phyloP scores from a whole-genome alignment of 2,113 vertebrate species.

The Numida meleagris region DNA sequence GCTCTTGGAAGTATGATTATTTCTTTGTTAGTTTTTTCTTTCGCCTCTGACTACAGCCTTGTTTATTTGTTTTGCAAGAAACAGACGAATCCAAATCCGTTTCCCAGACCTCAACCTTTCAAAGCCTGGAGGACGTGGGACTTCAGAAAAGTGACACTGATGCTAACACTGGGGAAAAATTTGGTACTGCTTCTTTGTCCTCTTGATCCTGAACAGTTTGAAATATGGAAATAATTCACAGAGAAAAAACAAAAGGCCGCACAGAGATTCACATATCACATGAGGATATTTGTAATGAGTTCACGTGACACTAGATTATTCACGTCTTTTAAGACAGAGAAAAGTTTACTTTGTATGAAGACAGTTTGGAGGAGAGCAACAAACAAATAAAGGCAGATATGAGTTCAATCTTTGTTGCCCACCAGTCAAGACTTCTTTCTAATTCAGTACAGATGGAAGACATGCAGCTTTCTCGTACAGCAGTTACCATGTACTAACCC shows the following conservation, averaged over 20 bases:
- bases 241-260: accelerated
- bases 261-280: accelerated
- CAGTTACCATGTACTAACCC: background rate
- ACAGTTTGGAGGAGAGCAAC: background rate
- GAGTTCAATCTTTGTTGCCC: background rate
- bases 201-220: background rate
- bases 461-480: accelerated
- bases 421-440: background rate
- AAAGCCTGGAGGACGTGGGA: background rate
- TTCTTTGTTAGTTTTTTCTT: background rate
- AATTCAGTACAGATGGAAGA: background rate
- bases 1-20: background rate
- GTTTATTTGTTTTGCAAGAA: background rate
- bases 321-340: background rate
- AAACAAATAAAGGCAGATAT: background rate
- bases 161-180: background rate
- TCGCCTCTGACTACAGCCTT: background rate
- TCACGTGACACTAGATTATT: background rate
- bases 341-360: background rate
- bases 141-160: background rate
- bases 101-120: background rate
- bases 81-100: background rate
- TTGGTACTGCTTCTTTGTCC: background rate
- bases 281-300: background rate
- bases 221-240: background rate